A percentile compares a stretch with the other conserved stretches of the same genome.
These are phyloP conservation scores for Linnaemya vulpina DNA, from an alignment of 2,888 invertebrate species.

Conservation along the genomic window DNA sequence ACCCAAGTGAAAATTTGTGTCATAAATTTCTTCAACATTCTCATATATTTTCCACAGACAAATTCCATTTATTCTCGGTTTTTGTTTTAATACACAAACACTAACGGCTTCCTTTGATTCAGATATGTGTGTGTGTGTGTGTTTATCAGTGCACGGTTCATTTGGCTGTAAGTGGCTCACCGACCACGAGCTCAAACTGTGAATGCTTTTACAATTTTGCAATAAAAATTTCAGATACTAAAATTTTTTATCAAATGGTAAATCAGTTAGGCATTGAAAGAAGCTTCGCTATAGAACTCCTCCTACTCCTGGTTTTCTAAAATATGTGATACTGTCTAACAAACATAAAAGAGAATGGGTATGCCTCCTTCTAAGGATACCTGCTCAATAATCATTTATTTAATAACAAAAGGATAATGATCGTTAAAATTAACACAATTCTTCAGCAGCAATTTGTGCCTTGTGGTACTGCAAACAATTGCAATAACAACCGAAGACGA, in stretches of 20 bases:
- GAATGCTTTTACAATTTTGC: neutral
- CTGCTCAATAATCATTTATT: slow-evolving; percentile 9
- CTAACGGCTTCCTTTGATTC: neutral
- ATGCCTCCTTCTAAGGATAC: neutral
- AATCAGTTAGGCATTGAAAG: neutral
- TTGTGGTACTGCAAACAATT: slow-evolving; percentile 48
- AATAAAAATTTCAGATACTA: neutral
- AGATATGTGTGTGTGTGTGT: neutral
- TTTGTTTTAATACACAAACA: neutral
- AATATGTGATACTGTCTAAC: neutral
- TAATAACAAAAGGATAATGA: slow-evolving; percentile 1
- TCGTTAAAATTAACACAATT: slow-evolving; percentile 6
- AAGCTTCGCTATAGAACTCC: no score
- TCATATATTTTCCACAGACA: neutral
- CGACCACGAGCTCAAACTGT: neutral
- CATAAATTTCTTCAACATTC: slow-evolving; percentile 21
- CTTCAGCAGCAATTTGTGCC: slow-evolving; percentile 21
- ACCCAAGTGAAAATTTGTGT: slow-evolving; percentile 26
- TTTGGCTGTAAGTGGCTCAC: neutral
- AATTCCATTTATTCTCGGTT: neutral
- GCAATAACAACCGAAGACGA: slow-evolving; percentile 43
- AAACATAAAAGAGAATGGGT: neutral
- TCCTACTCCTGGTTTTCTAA: no score
- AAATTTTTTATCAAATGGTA: neutral
- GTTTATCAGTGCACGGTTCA: neutral